Base-by-base conservation (phyloP, 2,888 invertebrate genomes). In the Xanthorhoe spadicearia region DNA sequence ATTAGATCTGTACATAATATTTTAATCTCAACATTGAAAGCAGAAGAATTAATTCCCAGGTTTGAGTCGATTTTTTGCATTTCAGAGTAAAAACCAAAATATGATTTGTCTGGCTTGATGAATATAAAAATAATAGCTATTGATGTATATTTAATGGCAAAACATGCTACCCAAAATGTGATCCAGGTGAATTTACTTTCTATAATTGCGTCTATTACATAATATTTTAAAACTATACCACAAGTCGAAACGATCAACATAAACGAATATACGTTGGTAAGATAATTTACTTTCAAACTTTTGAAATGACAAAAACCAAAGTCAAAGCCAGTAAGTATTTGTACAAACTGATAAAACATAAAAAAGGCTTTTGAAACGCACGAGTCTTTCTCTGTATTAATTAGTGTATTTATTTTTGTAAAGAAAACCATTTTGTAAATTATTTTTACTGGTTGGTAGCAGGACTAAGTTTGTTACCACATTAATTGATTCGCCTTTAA, bases 271-370 rank as follows among this genome's bases (percentile, higher is more conserved):
- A 56, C 13, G 28, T 62, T 62, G 10, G n/a, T 28, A 1, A 51
- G n/a, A 19, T 43, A 48, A 5, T 46, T 50, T 46, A 19, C 17
- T 35, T 53, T 56, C 19, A 32, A 7, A 35, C 18, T 43, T 51
- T 54, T 55, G 23, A 17, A 32, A 32, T 56, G 28, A 13, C 60
- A 55, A 15, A 60, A 65, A 18, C 65, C 65, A 10, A 43, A 56
- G 43, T 65, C 59, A 0, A 65, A 9, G 10, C 55, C 55, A 17
- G 9, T 5, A n/a, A 56, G 2, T 46, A 49, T 4, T 51, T 49
- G 56, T 4, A 56, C 15, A 23, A 23, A 15, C 48, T 48, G 46
- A 48, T 15, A 56, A 28, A 48, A 48, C 15, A 52, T 58, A 9
- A 15, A 15, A 2, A 56, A 28, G 17, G 9, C 28, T 0, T 48